phyloP scores from a whole-genome alignment of 1,140 invertebrate species.

The Drosophila arawakana region DNA sequence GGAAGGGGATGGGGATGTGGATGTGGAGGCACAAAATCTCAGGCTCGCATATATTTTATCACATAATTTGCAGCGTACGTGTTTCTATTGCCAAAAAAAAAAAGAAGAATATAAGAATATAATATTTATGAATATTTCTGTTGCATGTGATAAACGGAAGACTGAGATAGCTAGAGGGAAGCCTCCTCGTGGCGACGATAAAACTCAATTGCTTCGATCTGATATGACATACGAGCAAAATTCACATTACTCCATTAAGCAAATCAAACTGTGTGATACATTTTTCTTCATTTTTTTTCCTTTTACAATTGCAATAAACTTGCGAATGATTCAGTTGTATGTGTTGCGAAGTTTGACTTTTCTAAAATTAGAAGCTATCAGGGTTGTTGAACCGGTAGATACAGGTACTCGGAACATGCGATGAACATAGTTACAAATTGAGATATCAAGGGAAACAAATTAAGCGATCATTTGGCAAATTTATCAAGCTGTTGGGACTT shows the following conservation, averaged over 20 bases:
- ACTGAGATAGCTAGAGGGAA: background rate
- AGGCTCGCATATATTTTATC: conserved; percentile 70
- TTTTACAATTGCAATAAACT: conserved; percentile 6
- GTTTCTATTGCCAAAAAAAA: conserved; percentile 49
- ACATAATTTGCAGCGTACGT: conserved; percentile 72
- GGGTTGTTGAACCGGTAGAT: background rate
- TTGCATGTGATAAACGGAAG: conserved; percentile 25
- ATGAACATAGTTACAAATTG: no score
- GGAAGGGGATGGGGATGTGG: background rate
- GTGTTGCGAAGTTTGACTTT: background rate
- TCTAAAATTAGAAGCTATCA: conserved; percentile 4
- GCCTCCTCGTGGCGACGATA: conserved; percentile 20
- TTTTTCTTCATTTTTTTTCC: background rate
- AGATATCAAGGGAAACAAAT: no score
- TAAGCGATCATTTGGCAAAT: no score
- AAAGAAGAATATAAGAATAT: conserved; percentile 17
- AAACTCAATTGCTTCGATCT: conserved; percentile 20
- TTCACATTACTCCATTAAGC: conserved; percentile 13
- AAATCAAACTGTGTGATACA: conserved; percentile 1
- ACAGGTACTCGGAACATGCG: background rate
- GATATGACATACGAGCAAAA: conserved; percentile 12
- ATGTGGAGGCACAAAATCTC: background rate
- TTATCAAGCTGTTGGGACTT: no score
- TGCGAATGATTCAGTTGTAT: conserved; percentile 11
- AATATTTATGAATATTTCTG: conserved; percentile 15